Base-by-base conservation (phyloP, 2,113 vertebrate species). In the Halcyon senegalensis region DNA sequence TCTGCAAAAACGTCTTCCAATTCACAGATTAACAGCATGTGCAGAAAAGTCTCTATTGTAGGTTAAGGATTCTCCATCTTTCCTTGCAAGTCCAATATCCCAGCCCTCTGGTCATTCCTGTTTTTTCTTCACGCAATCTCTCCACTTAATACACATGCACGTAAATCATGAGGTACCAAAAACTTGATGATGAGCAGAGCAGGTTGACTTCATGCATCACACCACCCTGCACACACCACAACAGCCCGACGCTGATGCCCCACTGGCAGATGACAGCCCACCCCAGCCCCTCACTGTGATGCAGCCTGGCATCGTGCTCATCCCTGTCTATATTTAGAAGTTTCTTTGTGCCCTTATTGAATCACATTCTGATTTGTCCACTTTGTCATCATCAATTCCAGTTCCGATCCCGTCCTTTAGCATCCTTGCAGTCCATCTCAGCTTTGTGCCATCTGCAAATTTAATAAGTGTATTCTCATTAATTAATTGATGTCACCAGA, bases 251-350 rank as follows among this genome's bases (percentile, higher is more conserved):
- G 19, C 35, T 11, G 39, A 3, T n/a, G 35, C 6, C 73, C 41
- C 31, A 4, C n/a, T 3, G 44, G 53, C 27, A 60, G 18, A 15
- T 17, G 18, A 11, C 31, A 67, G 72, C 53, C 46, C 27, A 13
- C 15, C 74, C 10, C 67, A 37, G 28, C 44, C 9, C 51, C 48
- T 3, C 35, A 16, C 30, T 8, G 1, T 4, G 30, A 51, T 55
- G 16, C 63, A 41, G 1, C 35, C 56, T 18, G 3, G 14, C 37
- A 2, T 0, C 6, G 3, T 8, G 2, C 20, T 19, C 1, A 0
- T 1, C 58, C 58, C 30, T 18, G 10, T 21, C 69, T 55, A 28
- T 33, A 55, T 41, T 72, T 66, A 86, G 64, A 30, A 15, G 21
- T 55, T 82, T 73, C 25, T 62, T 78, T 87, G 35, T 56, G 53